These are phyloP conservation scores for Pseudorhiza aurosa DNA, from an alignment of 30 jellyfish, hydroid and myxozoan species.

Conservation along the genomic window DNA sequence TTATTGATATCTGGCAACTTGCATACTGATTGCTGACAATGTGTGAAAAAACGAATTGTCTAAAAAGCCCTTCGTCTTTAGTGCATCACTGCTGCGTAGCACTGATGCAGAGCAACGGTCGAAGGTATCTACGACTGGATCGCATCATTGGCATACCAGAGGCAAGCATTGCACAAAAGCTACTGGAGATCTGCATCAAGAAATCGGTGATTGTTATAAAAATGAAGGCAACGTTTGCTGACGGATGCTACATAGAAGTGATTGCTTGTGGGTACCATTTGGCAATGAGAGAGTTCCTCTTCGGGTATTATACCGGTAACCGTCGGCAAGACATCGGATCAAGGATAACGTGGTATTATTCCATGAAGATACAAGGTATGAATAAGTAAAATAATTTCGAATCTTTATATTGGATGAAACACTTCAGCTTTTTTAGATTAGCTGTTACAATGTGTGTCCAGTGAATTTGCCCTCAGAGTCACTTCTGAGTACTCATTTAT, in stretches of 20 bases:
- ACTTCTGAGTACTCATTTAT: no score
- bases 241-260: conserved; percentile 40
- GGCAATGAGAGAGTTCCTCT: conserved; percentile 32
- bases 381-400: no score
- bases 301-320: conserved; percentile 56
- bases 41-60: not conserved
- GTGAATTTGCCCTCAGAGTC: not conserved
- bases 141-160: conserved; percentile 34
- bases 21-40: not conserved
- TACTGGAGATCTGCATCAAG: conserved; percentile 16
- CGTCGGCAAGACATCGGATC: not conserved
- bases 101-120: not conserved
- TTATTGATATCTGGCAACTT: no score
- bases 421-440: no score
- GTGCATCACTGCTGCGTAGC: conserved; percentile 22
- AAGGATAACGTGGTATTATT: conserved; percentile 39
- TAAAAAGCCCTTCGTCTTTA: conserved; percentile 7
- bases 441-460: no score
- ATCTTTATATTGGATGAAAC: no score
- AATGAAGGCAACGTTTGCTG: conserved; percentile 50
- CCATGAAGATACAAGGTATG: conserved; percentile 50
- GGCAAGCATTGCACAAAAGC: conserved; percentile 40
- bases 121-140: not conserved
- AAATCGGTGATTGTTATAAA: conserved; percentile 29
- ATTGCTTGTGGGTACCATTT: conserved; percentile 72